A percentile compares a stretch with the other conserved stretches of the same genome.
Evolutionary conservation across 53 echinoderm and acorn worm species (phyloP).

Genomic region (Henricia sp.): DNA sequence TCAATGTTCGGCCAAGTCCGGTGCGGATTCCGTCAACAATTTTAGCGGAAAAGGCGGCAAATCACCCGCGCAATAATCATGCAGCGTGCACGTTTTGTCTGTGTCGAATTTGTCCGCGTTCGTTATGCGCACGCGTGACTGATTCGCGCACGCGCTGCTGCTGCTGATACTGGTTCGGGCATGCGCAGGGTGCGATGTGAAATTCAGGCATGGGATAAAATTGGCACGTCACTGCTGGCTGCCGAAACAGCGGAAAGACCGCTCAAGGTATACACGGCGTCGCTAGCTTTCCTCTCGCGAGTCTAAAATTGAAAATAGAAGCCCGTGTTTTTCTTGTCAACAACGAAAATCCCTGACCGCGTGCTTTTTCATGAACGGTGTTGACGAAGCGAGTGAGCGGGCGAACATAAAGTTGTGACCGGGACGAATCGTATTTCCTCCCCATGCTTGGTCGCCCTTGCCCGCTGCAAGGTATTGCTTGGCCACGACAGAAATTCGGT

Average conservation of each 20-base stretch:
- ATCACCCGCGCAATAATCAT: too few relatives aligned
- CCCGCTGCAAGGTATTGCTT: slow-evolving; percentile 34
- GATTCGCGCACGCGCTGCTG: too few relatives aligned
- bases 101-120: too few relatives aligned
- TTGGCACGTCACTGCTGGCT: background rate
- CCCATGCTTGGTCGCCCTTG: slow-evolving; percentile 15
- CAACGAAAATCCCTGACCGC: background rate
- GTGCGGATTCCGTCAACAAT: too few relatives aligned
- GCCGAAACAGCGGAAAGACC: background rate
- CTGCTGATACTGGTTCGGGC: too few relatives aligned
- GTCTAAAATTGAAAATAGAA: background rate
- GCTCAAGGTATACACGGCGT: slow-evolving; percentile 41
- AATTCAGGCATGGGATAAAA: too few relatives aligned
- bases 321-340: slow-evolving; percentile 49
- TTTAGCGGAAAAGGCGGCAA: too few relatives aligned
- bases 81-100: too few relatives aligned
- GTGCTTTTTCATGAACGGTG: background rate
- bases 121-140: too few relatives aligned
- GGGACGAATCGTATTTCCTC: slow-evolving; percentile 27
- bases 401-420: background rate
- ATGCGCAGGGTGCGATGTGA: too few relatives aligned
- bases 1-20: too few relatives aligned
- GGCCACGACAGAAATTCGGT: too few relatives aligned
- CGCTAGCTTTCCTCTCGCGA: slow-evolving; percentile 28
- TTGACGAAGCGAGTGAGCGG: background rate